Conservation (phyloP, 2,797 vertebrate species). For the Brachyrhaphis roseni region DNA sequence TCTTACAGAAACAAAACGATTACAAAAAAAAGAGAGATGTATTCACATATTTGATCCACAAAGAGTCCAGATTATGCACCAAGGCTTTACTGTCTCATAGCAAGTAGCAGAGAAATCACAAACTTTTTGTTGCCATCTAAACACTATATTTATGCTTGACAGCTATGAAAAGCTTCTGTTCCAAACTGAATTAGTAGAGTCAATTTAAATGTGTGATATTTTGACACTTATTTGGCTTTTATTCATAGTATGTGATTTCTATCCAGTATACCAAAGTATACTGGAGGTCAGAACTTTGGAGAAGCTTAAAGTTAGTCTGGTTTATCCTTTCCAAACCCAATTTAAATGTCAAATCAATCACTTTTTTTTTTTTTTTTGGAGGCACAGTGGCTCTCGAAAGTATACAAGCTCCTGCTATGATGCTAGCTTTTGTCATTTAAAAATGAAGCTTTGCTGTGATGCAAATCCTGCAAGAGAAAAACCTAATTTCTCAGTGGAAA, state of each 20-base stretch:
- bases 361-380: background rate
- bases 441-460: background rate
- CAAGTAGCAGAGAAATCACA: background rate
- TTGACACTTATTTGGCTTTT: background rate
- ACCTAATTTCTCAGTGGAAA: background rate
- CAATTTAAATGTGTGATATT: background rate
- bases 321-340: background rate
- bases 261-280: background rate
- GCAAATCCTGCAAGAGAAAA: background rate
- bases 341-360: background rate
- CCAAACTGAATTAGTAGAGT: background rate
- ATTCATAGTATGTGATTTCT: background rate
- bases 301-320: background rate
- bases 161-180: background rate
- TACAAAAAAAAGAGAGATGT: background rate
- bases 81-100: background rate
- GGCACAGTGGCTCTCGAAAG: background rate
- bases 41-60: background rate
- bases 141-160: background rate
- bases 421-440: background rate
- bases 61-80: background rate
- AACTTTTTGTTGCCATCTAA: background rate
- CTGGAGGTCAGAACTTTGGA: background rate
- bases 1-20: background rate
- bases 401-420: background rate